phyloP scores from a whole-genome alignment of 2,797 vertebrate species.

The Sebastes diploproa region DNA sequence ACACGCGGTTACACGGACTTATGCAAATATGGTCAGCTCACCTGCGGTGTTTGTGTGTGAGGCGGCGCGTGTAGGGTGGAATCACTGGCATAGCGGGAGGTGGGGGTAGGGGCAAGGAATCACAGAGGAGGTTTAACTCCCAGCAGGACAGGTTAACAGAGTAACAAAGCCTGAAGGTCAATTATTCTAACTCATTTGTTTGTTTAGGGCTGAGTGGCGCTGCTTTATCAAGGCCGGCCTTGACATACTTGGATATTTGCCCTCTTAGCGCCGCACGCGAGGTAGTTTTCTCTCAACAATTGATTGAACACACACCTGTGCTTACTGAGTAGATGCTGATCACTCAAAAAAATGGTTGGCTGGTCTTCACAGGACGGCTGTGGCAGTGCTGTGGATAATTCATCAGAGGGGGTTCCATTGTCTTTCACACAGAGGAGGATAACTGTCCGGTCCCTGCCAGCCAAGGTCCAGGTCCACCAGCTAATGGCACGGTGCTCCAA shows the following conservation, averaged over 20 bases:
- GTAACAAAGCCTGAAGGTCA: slow-evolving; percentile 78
- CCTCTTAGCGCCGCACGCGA: slow-evolving; percentile 32
- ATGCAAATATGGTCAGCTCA: slow-evolving; percentile 70
- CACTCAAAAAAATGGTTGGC: slow-evolving; percentile 37
- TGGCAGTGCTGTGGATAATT: slow-evolving; percentile 36
- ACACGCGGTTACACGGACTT: slow-evolving; percentile 62
- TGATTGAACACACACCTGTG: slow-evolving; percentile 60
- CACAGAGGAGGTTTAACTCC: slow-evolving; percentile 72
- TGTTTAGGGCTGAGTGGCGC: slow-evolving; percentile 62
- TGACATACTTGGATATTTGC: slow-evolving; percentile 63
- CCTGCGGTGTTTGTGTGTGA: slow-evolving; percentile 63
- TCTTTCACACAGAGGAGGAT: slow-evolving; percentile 46
- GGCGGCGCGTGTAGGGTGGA: slow-evolving; percentile 42
- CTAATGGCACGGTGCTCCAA: slow-evolving; percentile 66
- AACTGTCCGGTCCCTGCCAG: slow-evolving; percentile 45
- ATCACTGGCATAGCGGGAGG: slow-evolving; percentile 52
- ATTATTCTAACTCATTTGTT: slow-evolving; percentile 66
- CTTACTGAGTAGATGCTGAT: slow-evolving; percentile 53
- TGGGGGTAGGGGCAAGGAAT: slow-evolving; percentile 24
- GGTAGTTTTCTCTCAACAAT: slow-evolving; percentile 48
- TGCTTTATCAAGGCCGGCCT: slow-evolving; percentile 56
- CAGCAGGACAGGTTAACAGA: slow-evolving; percentile 71
- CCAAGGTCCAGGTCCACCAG: slow-evolving; percentile 65
- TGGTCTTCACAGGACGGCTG: slow-evolving; percentile 26
- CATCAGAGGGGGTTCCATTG: slow-evolving; percentile 55